A percentile compares a stretch with the other conserved stretches of the same genome.
Evolutionary conservation across 2,888 invertebrate species (phyloP).

Genomic region (Strigamia maritima): DNA sequence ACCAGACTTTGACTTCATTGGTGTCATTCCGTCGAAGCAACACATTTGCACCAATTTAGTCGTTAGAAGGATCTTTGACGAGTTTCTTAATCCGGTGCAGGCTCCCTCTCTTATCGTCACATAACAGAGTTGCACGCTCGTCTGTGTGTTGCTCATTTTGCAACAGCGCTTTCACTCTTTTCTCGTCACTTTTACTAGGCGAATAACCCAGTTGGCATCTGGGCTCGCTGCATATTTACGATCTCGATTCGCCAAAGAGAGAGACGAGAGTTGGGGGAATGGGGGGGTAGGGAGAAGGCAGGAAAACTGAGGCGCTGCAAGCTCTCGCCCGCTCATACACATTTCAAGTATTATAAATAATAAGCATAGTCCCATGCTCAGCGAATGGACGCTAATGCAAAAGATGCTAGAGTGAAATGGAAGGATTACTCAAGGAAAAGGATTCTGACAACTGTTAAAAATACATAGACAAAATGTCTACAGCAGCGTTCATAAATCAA

Average conservation of each 20-base stretch:
- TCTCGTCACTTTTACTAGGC: slow-evolving; percentile 34
- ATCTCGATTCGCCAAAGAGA: slow-evolving; percentile 29
- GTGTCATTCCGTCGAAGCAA: slow-evolving; percentile 7
- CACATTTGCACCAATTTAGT: slow-evolving; percentile 34
- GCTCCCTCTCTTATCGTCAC: slow-evolving; percentile 32
- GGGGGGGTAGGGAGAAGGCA: not conserved
- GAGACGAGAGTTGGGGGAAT: not conserved
- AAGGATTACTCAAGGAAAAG: not conserved
- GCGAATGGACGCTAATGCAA: slow-evolving; percentile 28
- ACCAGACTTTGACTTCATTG: not conserved
- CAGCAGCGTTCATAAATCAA: slow-evolving; percentile 11
- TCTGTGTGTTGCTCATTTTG: slow-evolving; percentile 34
- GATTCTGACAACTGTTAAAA: slow-evolving; percentile 22
- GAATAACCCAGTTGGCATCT: slow-evolving; percentile 17
- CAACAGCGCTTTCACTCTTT: slow-evolving; percentile 15
- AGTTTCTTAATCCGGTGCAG: slow-evolving; percentile 21
- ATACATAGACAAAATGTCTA: slow-evolving; percentile 10
- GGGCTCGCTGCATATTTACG: slow-evolving; percentile 25
- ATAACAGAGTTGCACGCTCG: slow-evolving; percentile 32
- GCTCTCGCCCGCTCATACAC: slow-evolving; percentile 10
- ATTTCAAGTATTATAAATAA: slow-evolving; percentile 32
- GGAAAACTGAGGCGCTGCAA: slow-evolving; percentile 8
- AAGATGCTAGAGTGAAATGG: not conserved
- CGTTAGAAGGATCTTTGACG: slow-evolving; percentile 30
- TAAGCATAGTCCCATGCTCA: not conserved